A percentile compares a stretch with the other conserved stretches of the same genome.
Conservation (phyloP, 2,113 vertebrate genomes). For the Eira barbara region DNA sequence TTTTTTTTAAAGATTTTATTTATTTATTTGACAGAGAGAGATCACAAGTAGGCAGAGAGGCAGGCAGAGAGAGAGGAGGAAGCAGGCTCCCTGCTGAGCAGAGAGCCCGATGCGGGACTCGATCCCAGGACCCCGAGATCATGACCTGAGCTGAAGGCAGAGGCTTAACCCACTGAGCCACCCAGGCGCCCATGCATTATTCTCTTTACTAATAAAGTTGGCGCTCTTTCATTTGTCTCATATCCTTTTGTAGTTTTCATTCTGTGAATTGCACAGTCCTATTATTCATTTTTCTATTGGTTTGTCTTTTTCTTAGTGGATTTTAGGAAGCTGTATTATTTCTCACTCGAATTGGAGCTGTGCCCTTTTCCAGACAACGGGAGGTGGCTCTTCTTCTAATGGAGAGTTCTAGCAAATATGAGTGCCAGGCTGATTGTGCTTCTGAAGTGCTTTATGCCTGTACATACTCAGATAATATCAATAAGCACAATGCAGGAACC, state of each 20-base stretch:
- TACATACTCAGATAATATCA: not conserved
- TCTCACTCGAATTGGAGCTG: conserved; percentile 5
- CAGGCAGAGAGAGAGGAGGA: no score
- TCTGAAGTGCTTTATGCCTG: not conserved
- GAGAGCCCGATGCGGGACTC: no score
- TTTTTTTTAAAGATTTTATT: no score
- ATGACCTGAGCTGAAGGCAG: no score
- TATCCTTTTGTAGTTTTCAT: not conserved
- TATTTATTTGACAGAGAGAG: no score
- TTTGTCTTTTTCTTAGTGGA: not conserved
- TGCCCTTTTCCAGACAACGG: not conserved
- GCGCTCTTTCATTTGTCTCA: not conserved
- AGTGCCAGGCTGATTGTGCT: not conserved
- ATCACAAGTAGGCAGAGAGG: no score
- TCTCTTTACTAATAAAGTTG: not conserved
- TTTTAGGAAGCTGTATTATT: conserved; percentile 16
- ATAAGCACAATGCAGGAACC: not conserved
- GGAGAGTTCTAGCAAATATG: not conserved
- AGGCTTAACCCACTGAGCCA: no score
- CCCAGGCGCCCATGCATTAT: no score
- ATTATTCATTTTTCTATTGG: not conserved
- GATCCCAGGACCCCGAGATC: no score
- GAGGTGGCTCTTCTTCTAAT: not conserved
- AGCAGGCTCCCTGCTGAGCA: no score
- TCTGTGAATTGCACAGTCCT: not conserved